Conservation (phyloP, 53 echinoderm and acorn worm genomes). For the Henricia sp. region DNA sequence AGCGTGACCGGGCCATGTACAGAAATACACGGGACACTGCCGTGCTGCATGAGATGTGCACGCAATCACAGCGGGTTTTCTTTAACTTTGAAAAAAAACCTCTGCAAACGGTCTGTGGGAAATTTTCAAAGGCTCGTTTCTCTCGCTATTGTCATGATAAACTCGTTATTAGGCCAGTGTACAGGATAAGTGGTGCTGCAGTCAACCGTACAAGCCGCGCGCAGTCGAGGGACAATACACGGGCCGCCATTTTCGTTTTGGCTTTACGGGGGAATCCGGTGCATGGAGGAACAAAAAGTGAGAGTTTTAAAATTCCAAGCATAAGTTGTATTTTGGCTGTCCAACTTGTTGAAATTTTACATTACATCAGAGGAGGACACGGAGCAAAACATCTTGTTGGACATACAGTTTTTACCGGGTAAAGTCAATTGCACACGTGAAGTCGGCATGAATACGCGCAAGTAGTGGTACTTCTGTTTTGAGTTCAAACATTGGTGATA, state of each 20-base stretch:
- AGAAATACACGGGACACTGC: no score
- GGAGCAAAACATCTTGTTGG: not conserved
- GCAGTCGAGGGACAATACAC: not conserved
- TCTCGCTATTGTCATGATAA: constrained; percentile 13
- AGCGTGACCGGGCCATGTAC: no score
- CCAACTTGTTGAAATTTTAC: not conserved
- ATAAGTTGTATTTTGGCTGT: not conserved
- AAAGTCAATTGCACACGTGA: not conserved
- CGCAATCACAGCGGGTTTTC: no score
- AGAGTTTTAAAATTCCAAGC: not conserved
- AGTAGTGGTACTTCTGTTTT: no score
- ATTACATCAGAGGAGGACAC: no score
- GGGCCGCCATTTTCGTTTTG: constrained; percentile 19
- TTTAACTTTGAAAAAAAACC: not conserved
- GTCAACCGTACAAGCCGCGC: constrained; percentile 17
- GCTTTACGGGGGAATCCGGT: not conserved
- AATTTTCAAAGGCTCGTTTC: constrained; percentile 20
- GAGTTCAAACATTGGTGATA: no score
- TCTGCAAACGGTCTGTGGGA: constrained; percentile 24
- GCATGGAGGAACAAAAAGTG: not conserved
- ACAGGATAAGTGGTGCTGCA: not conserved
- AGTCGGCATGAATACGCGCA: not conserved
- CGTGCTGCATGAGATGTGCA: no score
- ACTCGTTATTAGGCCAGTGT: not conserved
- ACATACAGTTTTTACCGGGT: not conserved